phyloP scores from a whole-genome alignment of 2,888 invertebrate genomes.

The Steinernema scapterisci region DNA sequence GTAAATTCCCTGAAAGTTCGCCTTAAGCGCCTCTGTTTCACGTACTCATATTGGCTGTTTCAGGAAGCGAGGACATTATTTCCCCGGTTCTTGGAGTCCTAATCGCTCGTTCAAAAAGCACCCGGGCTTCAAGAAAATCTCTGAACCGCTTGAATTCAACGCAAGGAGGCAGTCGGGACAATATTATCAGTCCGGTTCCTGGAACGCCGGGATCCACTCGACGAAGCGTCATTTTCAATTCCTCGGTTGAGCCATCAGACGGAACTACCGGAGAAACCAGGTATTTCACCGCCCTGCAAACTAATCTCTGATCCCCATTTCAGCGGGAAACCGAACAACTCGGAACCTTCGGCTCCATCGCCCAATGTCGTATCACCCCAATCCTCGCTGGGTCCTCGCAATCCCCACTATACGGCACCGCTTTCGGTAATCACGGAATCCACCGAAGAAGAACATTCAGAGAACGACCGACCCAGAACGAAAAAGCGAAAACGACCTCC shows the following conservation, averaged over 20 bases:
- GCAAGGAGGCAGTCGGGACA: neutral
- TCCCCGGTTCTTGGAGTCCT: slow-evolving; percentile 50
- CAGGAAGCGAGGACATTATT: slow-evolving; percentile 16
- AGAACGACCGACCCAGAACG: neutral
- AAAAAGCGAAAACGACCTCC: slow-evolving; percentile 6
- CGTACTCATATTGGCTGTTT: neutral
- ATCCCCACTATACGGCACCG: slow-evolving; percentile 26
- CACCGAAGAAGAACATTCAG: slow-evolving; percentile 46
- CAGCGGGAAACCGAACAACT: neutral
- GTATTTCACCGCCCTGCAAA: no score
- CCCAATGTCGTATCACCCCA: neutral
- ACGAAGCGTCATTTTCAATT: neutral
- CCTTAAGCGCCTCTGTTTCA: no score
- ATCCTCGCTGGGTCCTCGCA: neutral
- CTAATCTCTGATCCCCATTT: no score
- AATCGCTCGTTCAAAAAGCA: slow-evolving; percentile 42
- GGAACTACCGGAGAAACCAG: neutral
- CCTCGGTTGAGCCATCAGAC: neutral
- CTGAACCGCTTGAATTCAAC: neutral
- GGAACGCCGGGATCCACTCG: slow-evolving; percentile 13
- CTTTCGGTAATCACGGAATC: slow-evolving; percentile 57
- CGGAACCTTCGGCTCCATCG: neutral
- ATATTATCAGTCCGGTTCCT: neutral
- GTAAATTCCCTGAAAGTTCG: no score
- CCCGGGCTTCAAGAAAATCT: slow-evolving; percentile 5